Percentiles rank a stretch among this genome's conserved stretches.
phyloP scores from a whole-genome alignment of 2,888 invertebrate genomes.

The Balanococcus diminutus region DNA sequence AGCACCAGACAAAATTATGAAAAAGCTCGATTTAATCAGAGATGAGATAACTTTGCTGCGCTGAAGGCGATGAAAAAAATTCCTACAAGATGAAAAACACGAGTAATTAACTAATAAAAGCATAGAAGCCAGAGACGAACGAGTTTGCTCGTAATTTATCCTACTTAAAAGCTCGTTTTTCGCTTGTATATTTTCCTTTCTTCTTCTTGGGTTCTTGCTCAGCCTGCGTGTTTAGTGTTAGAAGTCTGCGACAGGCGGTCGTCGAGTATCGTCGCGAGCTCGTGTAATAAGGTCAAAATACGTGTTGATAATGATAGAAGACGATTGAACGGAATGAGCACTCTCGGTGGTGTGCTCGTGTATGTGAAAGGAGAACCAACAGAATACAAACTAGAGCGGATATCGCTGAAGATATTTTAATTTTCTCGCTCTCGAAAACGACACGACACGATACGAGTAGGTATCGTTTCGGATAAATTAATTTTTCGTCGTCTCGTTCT shows the following conservation, averaged over 20 bases:
- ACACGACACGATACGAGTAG: neutral
- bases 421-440: neutral
- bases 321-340: neutral
- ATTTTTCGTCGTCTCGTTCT: neutral
- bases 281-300: neutral
- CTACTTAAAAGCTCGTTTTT: neutral
- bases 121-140: neutral
- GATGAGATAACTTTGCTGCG: neutral
- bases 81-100: neutral
- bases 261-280: no score
- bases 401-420: neutral
- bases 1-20: neutral
- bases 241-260: neutral
- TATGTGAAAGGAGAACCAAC: neutral
- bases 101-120: neutral
- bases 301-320: neutral
- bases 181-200: neutral
- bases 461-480: neutral
- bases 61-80: neutral
- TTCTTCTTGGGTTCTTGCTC: neutral
- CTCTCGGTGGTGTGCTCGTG: no score
- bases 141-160: neutral
- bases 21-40: neutral
- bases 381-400: neutral
- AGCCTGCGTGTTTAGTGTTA: neutral